phyloP scores from a whole-genome alignment of 2,797 vertebrate species.

The Etheostoma perlongum region DNA sequence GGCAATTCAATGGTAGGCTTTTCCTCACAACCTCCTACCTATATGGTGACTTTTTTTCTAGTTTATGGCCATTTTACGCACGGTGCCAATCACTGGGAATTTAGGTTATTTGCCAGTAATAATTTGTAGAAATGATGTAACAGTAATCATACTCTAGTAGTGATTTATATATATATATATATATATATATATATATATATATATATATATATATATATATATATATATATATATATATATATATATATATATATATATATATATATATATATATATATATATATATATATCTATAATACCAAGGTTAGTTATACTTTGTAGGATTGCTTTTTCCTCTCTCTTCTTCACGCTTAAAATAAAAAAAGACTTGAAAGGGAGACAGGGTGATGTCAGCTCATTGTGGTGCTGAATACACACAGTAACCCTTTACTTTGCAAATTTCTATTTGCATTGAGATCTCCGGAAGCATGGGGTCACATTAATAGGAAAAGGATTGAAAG shows the following conservation, averaged over 20 bases:
- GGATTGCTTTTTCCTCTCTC: background rate
- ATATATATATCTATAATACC: background rate
- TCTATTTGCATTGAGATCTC: slow-evolving; percentile 41
- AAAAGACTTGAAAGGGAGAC: background rate
- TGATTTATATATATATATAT: background rate
- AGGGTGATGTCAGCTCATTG: slow-evolving; percentile 2
- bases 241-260: background rate
- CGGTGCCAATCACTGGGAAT: background rate
- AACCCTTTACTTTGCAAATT: slow-evolving; percentile 33
- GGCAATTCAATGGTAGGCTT: slow-evolving; percentile 7
- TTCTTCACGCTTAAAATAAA: background rate
- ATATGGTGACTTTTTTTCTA: slow-evolving; percentile 24
- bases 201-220: no score
- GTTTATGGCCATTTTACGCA: slow-evolving; percentile 38
- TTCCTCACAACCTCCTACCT: slow-evolving; percentile 21
- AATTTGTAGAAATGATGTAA: background rate
- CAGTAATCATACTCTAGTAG: background rate
- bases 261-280: no score
- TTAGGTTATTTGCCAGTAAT: background rate
- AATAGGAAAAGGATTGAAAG: slow-evolving; percentile 13
- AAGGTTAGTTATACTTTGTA: background rate
- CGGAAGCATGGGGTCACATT: slow-evolving; percentile 23
- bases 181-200: background rate
- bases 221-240: background rate
- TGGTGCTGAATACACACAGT: slow-evolving; percentile 12